Base-by-base conservation (phyloP, 1,140 invertebrate species). In the Tribolium castaneum region DNA sequence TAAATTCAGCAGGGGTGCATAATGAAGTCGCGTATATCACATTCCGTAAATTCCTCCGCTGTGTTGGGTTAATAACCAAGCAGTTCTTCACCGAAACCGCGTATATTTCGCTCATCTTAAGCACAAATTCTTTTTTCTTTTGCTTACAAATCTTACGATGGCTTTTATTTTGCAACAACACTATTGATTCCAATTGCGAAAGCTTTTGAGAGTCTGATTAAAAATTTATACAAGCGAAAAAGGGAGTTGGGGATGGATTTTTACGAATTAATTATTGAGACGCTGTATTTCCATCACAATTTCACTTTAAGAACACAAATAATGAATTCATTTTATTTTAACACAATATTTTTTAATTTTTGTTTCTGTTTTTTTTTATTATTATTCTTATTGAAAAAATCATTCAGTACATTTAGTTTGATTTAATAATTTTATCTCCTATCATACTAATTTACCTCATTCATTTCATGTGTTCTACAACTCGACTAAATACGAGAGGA, bases 1-100 rank as follows among this genome's bases (percentile, higher is more conserved):
- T 66, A 30, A 30, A 16, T 14, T 39, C 12, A 35, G 12, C 25
- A 10, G 19, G 59, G 70, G 16, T 54, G 50, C 70, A 72, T 72
- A 72, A 72, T 72, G 70, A 72, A 72, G 39, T 72, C 70, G 45
- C 45, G 70, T 54, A 72, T 72, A 72, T 72, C 70, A 54, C 70
- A 72, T 72, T 72, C 70, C 70, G 50, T 72, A 72, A 54, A 72
- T 54, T 50, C 70, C 50, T 49, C 14, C 1, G n/a, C 70, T 50
- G 70, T 50, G 45, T 54, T 34, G 45, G 70, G 39, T 72, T 72
- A 72, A 72, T 72, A 54, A 66, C 59, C 34, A 66, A 34, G 59
- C 59, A 66, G 45, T 66, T 66, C 59, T 66, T 66, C 59, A 66
- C 59, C 13, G 30, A 25, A 35, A 35, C 59, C 12, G 45, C 30